phyloP scores from a whole-genome alignment of 1,140 invertebrate species.

The Heliconius hermathena region DNA sequence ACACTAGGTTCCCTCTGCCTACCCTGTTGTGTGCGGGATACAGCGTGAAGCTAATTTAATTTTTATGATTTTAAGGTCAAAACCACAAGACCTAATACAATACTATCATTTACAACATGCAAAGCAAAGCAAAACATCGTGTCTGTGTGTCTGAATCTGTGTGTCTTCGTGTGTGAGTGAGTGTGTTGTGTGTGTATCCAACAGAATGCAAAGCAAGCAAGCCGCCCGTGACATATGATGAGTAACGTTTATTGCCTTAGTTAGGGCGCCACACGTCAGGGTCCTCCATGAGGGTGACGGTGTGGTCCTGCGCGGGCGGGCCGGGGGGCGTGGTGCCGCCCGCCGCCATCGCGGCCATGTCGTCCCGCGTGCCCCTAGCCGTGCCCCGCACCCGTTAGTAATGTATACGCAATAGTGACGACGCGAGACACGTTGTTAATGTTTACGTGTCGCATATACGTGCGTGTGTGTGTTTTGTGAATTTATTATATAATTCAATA shows the following conservation, averaged over 20 bases:
- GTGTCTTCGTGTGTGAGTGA: background rate
- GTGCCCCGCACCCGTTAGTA: constrained; percentile 74
- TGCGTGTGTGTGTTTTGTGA: background rate
- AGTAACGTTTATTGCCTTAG: constrained; percentile 82
- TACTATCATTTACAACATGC: too few species aligned
- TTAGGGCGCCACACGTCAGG: constrained; percentile 94
- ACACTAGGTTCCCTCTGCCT: too few species aligned
- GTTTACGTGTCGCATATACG: background rate
- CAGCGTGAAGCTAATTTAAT: too few species aligned
- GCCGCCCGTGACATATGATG: constrained; percentile 24
- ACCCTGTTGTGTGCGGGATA: too few species aligned
- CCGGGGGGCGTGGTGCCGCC: constrained; percentile 84
- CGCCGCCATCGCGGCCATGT: constrained; percentile 90
- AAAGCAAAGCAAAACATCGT: too few species aligned
- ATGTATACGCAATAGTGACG: background rate
- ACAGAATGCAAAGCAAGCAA: background rate
- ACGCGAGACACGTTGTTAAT: background rate
- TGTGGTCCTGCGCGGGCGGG: constrained; percentile 83
- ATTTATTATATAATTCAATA: too few species aligned
- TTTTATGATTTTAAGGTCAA: too few species aligned
- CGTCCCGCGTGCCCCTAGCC: constrained; percentile 89
- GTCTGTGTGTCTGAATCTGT: background rate
- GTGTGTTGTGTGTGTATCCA: background rate
- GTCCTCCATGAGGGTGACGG: constrained; percentile 92
- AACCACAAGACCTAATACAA: too few species aligned